Percentiles rank a stretch among this genome's conserved stretches.
These are phyloP conservation scores for Alitta virens DNA, from an alignment of 2,888 invertebrate genomes.

Conservation along the genomic window DNA sequence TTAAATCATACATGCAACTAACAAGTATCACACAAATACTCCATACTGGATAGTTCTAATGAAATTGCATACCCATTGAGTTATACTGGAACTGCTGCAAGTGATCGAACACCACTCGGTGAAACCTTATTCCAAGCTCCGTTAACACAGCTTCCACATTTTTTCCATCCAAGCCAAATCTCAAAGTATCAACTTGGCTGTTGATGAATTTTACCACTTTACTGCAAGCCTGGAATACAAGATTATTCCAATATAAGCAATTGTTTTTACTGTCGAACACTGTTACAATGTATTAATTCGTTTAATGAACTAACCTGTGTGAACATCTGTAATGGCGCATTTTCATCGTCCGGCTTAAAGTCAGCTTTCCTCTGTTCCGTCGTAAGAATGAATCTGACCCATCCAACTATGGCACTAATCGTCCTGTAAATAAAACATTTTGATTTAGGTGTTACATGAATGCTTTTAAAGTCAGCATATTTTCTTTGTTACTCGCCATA, in stretches of 20 bases:
- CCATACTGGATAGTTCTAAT: too few relatives aligned
- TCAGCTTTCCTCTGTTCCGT: constrained; percentile 94
- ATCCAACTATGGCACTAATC: constrained; percentile 82
- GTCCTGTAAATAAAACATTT: constrained; percentile 61
- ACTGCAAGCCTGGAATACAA: constrained; percentile 44
- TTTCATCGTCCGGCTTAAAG: constrained; percentile 65
- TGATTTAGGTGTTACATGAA: too few relatives aligned
- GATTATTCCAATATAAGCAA: not conserved
- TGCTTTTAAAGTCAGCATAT: too few relatives aligned
- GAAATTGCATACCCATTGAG: constrained; percentile 80
- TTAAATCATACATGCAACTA: too few relatives aligned
- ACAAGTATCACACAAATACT: too few relatives aligned
- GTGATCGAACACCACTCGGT: constrained; percentile 91
- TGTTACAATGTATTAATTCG: too few relatives aligned
- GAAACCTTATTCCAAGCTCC: constrained; percentile 88
- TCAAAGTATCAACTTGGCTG: constrained; percentile 72
- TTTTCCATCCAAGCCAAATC: constrained; percentile 84
- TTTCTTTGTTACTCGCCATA: too few relatives aligned
- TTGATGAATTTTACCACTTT: constrained; percentile 49
- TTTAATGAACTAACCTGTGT: constrained; percentile 65
- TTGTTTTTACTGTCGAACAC: too few relatives aligned
- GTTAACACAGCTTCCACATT: constrained; percentile 82
- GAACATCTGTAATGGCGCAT: constrained; percentile 44
- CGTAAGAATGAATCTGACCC: constrained; percentile 85
- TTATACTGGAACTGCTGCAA: constrained; percentile 91